Evolutionary conservation across 2,113 vertebrate species (phyloP).

Genomic region (Ramphastos sulfuratus): DNA sequence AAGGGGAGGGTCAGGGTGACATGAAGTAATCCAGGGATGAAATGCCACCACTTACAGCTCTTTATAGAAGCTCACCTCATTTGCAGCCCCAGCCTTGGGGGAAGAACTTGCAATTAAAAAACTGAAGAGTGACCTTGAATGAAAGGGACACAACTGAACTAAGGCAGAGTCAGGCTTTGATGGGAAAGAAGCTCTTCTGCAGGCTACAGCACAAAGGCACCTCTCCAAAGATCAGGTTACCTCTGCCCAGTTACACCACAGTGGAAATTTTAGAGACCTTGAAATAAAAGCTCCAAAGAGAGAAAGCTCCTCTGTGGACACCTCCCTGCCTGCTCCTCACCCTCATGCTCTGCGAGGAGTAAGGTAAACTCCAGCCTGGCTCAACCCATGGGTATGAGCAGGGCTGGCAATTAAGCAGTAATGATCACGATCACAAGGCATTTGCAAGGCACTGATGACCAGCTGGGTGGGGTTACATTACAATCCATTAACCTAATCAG

Average conservation of each 20-base stretch:
- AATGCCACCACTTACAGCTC: constrained; percentile 1
- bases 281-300: neutral
- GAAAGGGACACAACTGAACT: constrained; percentile 8
- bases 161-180: neutral
- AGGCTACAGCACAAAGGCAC: neutral
- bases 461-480: constrained; percentile 12
- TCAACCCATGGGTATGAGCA: neutral
- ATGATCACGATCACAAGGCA: neutral
- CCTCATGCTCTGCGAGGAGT: neutral
- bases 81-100: constrained; percentile 1
- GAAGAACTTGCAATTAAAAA: constrained; percentile 29
- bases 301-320: neutral
- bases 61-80: neutral
- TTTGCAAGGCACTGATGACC: neutral
- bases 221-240: constrained; percentile 41
- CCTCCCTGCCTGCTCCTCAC: neutral
- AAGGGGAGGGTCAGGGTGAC: neutral
- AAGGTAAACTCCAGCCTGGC: neutral
- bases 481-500: neutral
- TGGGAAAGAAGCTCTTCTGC: neutral
- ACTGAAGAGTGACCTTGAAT: constrained; percentile 16
- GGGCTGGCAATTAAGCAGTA: neutral
- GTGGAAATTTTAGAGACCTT: constrained; percentile 14
- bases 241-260: neutral
- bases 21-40: neutral